These are phyloP conservation scores for Galeopsomyia nigrocyanea DNA, from an alignment of 2,888 invertebrate genomes.

Conservation along the genomic window DNA sequence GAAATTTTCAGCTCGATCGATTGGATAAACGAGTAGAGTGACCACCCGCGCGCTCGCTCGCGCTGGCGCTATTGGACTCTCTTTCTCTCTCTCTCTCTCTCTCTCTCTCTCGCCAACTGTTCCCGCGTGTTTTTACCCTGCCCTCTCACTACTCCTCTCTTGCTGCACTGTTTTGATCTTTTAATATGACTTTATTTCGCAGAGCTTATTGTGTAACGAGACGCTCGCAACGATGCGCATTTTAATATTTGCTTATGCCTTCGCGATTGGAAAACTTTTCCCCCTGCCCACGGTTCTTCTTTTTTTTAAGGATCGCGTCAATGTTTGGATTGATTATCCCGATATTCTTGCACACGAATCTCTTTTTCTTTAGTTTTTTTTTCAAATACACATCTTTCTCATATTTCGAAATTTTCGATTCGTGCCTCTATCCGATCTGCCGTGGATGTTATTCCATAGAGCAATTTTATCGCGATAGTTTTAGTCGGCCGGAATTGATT, in stretches of 20 bases:
- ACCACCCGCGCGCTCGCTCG: slow-evolving; percentile 9
- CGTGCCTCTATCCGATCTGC: no score
- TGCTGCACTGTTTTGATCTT: slow-evolving; percentile 41
- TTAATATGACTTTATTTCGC: slow-evolving; percentile 48
- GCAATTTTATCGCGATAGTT: no score
- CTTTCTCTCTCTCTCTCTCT: slow-evolving; percentile 18
- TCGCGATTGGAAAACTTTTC: slow-evolving; percentile 26
- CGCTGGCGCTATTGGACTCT: neutral
- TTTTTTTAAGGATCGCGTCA: slow-evolving; percentile 19
- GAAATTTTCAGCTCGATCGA: slow-evolving; percentile 63
- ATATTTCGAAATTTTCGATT: no score
- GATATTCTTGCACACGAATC: neutral
- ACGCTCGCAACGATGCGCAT: slow-evolving; percentile 2
- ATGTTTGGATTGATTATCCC: slow-evolving; percentile 12
- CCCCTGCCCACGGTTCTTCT: slow-evolving; percentile 1
- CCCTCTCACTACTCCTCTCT: slow-evolving; percentile 14
- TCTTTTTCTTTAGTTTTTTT: no score
- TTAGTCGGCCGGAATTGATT: no score
- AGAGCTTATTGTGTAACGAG: slow-evolving; percentile 31
- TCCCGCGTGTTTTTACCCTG: neutral
- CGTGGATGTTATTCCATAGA: no score
- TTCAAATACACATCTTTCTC: no score
- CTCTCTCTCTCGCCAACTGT: slow-evolving; percentile 12
- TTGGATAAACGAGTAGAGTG: slow-evolving; percentile 57
- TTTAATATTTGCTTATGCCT: slow-evolving; percentile 39